A percentile compares a stretch with the other conserved stretches of the same genome.
Conservation (phyloP, 2,888 invertebrate genomes). For the Drosophila incognita region DNA sequence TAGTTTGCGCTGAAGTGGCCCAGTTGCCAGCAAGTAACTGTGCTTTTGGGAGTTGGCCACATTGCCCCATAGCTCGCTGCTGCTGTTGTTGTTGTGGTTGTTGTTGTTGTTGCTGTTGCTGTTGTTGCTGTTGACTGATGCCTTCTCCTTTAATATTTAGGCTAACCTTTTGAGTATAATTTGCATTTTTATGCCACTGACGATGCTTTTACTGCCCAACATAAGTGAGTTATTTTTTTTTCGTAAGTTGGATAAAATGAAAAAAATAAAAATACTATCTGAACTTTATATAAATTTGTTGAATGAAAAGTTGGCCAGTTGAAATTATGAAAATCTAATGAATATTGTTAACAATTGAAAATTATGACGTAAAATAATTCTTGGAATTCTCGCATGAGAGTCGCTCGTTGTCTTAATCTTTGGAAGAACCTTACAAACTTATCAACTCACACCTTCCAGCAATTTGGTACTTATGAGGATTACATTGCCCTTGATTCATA, state of each 20-base stretch:
- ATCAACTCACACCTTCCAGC: neutral
- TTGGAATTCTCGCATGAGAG: neutral
- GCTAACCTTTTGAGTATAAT: conserved; percentile 60
- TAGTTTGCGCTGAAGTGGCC: conserved; percentile 63
- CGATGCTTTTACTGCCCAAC: conserved; percentile 22
- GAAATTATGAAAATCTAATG: neutral
- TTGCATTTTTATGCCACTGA: conserved; percentile 64
- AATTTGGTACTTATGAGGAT: neutral
- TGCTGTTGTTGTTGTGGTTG: conserved; percentile 8
- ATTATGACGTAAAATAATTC: neutral
- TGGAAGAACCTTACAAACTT: neutral
- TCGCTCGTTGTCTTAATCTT: neutral
- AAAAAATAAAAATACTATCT: neutral
- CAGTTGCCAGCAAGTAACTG: conserved; percentile 59
- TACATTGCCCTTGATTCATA: neutral
- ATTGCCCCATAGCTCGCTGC: neutral
- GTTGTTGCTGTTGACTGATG: conserved; percentile 37
- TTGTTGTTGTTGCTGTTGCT: conserved; percentile 17
- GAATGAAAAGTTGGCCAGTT: neutral
- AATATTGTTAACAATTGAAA: neutral
- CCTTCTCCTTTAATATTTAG: conserved; percentile 38
- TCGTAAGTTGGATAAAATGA: neutral
- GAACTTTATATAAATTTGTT: conserved; percentile 11
- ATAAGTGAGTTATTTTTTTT: conserved; percentile 37
- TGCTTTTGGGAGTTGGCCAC: conserved; percentile 61